Percentiles rank a stretch among this genome's conserved stretches.
These are phyloP conservation scores for Oedothorax gibbosus DNA, from an alignment of 1,140 invertebrate genomes.

Conservation along the genomic window DNA sequence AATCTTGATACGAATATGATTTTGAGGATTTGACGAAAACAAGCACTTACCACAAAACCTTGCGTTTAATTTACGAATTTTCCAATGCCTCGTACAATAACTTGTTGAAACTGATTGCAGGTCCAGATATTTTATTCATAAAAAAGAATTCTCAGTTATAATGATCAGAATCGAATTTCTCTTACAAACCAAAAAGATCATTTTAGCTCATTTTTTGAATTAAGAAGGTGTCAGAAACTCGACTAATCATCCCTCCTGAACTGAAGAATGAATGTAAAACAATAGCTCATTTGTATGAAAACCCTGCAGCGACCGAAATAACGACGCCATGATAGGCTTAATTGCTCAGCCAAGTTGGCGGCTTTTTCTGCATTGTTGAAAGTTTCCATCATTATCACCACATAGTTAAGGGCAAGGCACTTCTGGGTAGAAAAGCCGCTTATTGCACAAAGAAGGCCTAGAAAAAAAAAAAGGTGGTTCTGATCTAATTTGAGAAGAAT, in stretches of 20 bases:
- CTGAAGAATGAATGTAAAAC: constrained; percentile 40
- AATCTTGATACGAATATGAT: too few species aligned
- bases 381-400: constrained; percentile 60
- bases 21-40: too few species aligned
- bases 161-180: constrained; percentile 15
- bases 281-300: constrained; percentile 59
- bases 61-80: too few species aligned
- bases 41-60: too few species aligned
- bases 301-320: constrained; percentile 51
- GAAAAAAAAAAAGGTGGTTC: too few species aligned
- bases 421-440: too few species aligned
- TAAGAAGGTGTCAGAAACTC: constrained; percentile 33
- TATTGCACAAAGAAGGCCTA: too few species aligned
- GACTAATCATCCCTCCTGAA: constrained; percentile 48
- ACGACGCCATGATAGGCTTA: constrained; percentile 48
- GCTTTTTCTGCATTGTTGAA: constrained; percentile 42
- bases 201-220: background rate
- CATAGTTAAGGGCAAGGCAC: constrained; percentile 30
- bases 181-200: background rate
- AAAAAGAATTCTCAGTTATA: background rate
- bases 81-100: too few species aligned
- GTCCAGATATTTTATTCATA: background rate
- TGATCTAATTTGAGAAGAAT: too few species aligned
- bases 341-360: constrained; percentile 37
- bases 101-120: too few species aligned